Conservation (phyloP, 2,888 invertebrate species). For the Apodemia mormo region DNA sequence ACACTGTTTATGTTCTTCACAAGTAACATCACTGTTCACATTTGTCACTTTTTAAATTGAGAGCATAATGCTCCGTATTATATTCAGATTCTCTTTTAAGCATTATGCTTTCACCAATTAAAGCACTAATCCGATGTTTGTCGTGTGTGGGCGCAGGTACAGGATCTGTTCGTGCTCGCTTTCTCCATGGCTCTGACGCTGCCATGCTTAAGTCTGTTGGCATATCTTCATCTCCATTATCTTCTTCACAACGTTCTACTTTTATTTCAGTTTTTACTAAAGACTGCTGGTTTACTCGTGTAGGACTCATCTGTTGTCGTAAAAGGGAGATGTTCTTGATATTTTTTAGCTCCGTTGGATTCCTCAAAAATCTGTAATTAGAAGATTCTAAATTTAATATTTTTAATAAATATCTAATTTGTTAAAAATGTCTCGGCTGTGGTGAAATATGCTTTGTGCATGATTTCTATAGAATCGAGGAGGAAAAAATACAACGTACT, state of each 20-base stretch:
- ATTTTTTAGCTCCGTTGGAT: slow-evolving; percentile 95
- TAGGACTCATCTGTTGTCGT: slow-evolving; percentile 89
- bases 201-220: slow-evolving; percentile 87
- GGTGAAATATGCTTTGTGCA: not conserved
- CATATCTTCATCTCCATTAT: slow-evolving; percentile 83
- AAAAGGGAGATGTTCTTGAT: slow-evolving; percentile 95
- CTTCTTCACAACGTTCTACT: slow-evolving; percentile 74
- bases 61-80: slow-evolving; percentile 68
- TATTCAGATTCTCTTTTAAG: slow-evolving; percentile 73
- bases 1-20: slow-evolving; percentile 49
- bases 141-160: slow-evolving; percentile 56
- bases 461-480: no score
- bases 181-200: slow-evolving; percentile 73
- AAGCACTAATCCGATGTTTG: slow-evolving; percentile 77
- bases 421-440: not conserved
- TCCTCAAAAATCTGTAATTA: slow-evolving; percentile 89
- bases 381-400: slow-evolving; percentile 13
- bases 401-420: not conserved
- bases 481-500: no score
- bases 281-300: slow-evolving; percentile 70
- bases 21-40: slow-evolving; percentile 74
- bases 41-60: slow-evolving; percentile 78
- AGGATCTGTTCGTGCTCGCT: slow-evolving; percentile 65
- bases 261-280: slow-evolving; percentile 74
- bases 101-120: slow-evolving; percentile 76